phyloP scores from a whole-genome alignment of 2,797 vertebrate species.

The Protosalanx chinensis region DNA sequence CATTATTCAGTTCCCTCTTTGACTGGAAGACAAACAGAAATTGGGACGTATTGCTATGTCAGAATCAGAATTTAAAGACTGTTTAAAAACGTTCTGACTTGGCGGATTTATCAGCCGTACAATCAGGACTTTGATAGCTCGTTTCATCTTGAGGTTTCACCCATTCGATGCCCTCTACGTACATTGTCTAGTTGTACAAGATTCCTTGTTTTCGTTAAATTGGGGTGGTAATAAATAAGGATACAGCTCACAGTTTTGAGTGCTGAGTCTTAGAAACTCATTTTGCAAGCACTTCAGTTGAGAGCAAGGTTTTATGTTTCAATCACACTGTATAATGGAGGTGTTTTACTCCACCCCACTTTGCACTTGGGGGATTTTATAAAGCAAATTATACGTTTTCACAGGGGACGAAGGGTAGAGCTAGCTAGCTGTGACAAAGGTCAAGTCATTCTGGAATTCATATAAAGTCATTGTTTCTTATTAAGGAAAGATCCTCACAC shows the following conservation, averaged over 20 bases:
- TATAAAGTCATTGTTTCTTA: neutral
- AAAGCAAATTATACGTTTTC: neutral
- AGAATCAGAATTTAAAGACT: slow-evolving; percentile 9
- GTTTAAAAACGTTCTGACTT: neutral
- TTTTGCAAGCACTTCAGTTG: neutral
- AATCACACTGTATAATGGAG: neutral
- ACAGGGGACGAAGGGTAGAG: neutral
- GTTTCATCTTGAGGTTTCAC: neutral
- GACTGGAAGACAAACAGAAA: slow-evolving; percentile 31
- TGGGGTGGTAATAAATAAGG: neutral
- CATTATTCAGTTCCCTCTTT: slow-evolving; percentile 44
- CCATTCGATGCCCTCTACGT: slow-evolving; percentile 3
- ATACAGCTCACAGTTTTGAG: neutral
- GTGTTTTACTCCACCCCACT: slow-evolving; percentile 1
- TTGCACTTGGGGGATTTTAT: no score
- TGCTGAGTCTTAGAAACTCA: no score
- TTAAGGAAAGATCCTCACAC: neutral
- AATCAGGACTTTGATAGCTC: slow-evolving; percentile 2
- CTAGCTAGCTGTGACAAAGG: neutral
- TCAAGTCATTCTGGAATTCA: neutral
- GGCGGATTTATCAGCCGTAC: neutral
- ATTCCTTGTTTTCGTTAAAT: slow-evolving; percentile 13
- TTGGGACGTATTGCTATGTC: slow-evolving; percentile 29
- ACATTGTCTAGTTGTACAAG: slow-evolving; percentile 2
- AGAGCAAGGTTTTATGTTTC: neutral